Conservation (phyloP, 2,888 invertebrate genomes). For the Bhutanitis thaidina region DNA sequence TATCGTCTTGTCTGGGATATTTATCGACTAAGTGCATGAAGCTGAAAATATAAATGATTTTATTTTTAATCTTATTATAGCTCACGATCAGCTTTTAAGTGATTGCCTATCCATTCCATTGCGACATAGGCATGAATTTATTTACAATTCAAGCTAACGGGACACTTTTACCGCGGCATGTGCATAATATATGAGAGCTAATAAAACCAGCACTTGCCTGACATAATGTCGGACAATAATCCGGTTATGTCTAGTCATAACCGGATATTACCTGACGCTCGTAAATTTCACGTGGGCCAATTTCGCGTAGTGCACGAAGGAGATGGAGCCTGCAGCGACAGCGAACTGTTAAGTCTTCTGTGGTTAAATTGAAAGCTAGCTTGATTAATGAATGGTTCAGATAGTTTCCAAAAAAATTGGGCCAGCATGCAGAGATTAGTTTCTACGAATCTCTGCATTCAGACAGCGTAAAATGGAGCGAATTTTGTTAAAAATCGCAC, state of each 20-base stretch:
- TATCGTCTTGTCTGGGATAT: no score
- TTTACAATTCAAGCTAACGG: neutral
- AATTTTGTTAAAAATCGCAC: no score
- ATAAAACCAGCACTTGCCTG: conserved; percentile 25
- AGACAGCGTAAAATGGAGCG: no score
- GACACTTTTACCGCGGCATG: conserved; percentile 16
- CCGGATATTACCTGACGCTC: conserved; percentile 41
- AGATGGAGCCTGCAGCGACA: conserved; percentile 39
- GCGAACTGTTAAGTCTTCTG: conserved; percentile 37
- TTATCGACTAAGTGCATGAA: no score
- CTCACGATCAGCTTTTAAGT: no score
- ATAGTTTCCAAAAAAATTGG: no score
- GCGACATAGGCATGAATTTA: no score
- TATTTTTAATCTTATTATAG: no score
- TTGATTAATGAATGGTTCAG: neutral
- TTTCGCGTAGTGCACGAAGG: conserved; percentile 44
- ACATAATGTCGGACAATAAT: conserved; percentile 38
- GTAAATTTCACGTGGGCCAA: conserved; percentile 66
- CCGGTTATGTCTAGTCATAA: conserved; percentile 53
- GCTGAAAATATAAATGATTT: no score
- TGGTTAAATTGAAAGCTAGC: conserved; percentile 22
- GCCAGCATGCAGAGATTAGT: no score
- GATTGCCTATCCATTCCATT: no score
- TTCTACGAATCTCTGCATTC: no score
- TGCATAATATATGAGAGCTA: conserved; percentile 21